A percentile compares a stretch with the other conserved stretches of the same genome.
phyloP scores from a whole-genome alignment of 53 echinoderm and acorn worm genomes.

The Echinometra lucunter region DNA sequence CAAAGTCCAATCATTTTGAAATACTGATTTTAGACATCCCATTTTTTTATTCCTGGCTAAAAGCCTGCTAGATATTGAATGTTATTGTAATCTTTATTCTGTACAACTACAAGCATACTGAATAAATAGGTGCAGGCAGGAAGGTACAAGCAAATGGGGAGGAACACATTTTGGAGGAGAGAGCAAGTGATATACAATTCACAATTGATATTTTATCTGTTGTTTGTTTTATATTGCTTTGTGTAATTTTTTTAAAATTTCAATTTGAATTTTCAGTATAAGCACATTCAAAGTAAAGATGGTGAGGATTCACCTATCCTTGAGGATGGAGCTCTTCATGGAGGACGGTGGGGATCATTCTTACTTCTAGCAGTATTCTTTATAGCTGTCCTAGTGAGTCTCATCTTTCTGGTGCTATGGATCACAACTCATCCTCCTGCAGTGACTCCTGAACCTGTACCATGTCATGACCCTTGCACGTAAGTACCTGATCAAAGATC shows the following conservation, averaged over 20 bases:
- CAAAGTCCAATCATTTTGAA: too few species aligned
- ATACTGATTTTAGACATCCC: too few species aligned
- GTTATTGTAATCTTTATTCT: too few species aligned
- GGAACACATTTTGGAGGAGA: too few species aligned
- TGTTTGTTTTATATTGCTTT: too few species aligned
- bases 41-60: too few species aligned
- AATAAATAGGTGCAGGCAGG: too few species aligned
- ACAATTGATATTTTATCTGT: too few species aligned
- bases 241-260: neutral
- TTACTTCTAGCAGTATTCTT: slow-evolving; percentile 20
- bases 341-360: slow-evolving; percentile 45
- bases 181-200: too few species aligned
- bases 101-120: too few species aligned
- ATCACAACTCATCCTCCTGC: neutral
- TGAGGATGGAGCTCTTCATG: neutral
- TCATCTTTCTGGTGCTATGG: neutral
- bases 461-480: slow-evolving; percentile 59
- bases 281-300: neutral
- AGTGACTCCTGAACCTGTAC: slow-evolving; percentile 11
- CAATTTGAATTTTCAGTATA: neutral
- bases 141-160: too few species aligned
- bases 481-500: slow-evolving; percentile 18
- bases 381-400: neutral
- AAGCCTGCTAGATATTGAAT: too few species aligned
- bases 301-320: neutral